Evolutionary conservation across 2,888 invertebrate species (phyloP).

Genomic region (Aspidiotus rigidus): DNA sequence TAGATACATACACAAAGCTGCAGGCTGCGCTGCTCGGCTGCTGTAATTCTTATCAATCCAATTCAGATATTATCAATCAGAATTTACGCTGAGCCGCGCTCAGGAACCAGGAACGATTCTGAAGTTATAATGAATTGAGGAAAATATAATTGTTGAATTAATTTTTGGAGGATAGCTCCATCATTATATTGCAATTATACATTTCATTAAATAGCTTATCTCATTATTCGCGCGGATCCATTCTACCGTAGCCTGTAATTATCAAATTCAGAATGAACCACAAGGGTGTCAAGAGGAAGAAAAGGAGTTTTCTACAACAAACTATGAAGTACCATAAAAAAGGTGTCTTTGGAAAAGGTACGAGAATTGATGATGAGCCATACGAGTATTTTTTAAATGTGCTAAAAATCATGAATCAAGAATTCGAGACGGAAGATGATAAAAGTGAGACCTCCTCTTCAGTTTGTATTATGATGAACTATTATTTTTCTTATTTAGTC

Average conservation of each 20-base stretch:
- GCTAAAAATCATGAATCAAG: conserved; percentile 34
- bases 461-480: neutral
- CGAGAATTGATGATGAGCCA: conserved; percentile 34
- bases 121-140: too few relatives aligned
- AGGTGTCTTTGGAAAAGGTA: conserved; percentile 34
- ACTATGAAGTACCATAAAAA: conserved; percentile 34
- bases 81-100: too few relatives aligned
- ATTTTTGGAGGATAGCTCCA: too few relatives aligned
- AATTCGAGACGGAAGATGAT: conserved; percentile 34
- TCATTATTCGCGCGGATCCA: too few relatives aligned
- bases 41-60: too few relatives aligned
- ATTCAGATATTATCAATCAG: too few relatives aligned
- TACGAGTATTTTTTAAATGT: conserved; percentile 36
- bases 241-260: neutral
- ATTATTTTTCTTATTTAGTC: neutral
- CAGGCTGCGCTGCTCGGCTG: too few relatives aligned
- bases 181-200: too few relatives aligned
- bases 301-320: conserved; percentile 32
- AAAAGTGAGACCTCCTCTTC: conserved; percentile 27
- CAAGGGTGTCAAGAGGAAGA: conserved; percentile 31
- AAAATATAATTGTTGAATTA: too few relatives aligned
- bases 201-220: too few relatives aligned
- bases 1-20: too few relatives aligned
- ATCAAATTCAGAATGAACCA: conserved; percentile 7
- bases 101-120: too few relatives aligned